These are phyloP conservation scores for Abscondita cerata DNA, from an alignment of 2,888 invertebrate species.

Conservation along the genomic window DNA sequence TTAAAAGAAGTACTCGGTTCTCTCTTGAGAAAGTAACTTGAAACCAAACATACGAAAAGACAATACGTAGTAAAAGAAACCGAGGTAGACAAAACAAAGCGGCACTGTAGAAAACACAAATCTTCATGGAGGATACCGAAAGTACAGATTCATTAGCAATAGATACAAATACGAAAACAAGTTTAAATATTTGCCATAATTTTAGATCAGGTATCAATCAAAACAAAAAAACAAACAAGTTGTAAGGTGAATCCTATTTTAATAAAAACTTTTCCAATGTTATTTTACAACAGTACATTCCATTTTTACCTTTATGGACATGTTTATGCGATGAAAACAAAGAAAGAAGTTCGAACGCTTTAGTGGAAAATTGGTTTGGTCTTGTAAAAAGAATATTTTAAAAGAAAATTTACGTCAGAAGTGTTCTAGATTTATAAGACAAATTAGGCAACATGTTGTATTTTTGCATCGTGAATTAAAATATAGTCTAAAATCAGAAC, in stretches of 20 bases:
- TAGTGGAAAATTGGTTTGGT: constrained; percentile 5
- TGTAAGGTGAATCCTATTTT: background rate
- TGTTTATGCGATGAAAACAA: background rate
- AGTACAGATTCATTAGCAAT: too few relatives aligned
- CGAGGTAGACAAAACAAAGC: background rate
- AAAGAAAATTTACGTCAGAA: background rate
- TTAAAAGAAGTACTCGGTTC: background rate
- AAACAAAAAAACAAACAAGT: too few relatives aligned
- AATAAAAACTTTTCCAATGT: background rate
- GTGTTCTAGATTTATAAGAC: too few relatives aligned
- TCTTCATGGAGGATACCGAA: too few relatives aligned
- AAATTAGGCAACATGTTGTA: background rate
- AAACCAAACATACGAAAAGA: background rate
- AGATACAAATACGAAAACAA: background rate
- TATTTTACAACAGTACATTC: background rate
- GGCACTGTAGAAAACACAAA: background rate
- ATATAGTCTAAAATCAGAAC: background rate
- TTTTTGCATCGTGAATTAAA: background rate
- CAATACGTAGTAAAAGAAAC: too few relatives aligned
- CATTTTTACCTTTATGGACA: background rate
- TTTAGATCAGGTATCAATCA: background rate
- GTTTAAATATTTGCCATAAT: background rate
- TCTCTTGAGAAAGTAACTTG: too few relatives aligned
- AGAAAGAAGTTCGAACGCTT: background rate
- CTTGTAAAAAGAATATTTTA: background rate